These are phyloP conservation scores for Bos javanicus DNA, from an alignment of 2,113 vertebrate genomes.

Conservation along the genomic window DNA sequence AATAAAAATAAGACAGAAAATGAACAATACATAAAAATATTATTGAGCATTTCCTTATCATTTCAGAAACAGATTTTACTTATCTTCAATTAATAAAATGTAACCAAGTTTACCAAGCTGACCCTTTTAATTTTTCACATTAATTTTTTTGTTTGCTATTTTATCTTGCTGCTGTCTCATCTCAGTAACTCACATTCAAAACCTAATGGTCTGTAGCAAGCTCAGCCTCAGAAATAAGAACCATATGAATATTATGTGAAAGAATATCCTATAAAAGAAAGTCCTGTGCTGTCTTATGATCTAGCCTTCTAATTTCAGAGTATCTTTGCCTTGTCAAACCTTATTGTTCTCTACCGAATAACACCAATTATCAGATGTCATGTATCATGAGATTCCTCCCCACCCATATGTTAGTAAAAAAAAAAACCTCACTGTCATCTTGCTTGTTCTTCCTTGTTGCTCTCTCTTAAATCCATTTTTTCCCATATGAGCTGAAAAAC, in stretches of 20 bases:
- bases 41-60: background rate
- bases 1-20: background rate
- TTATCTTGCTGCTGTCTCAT: background rate
- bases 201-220: slow-evolving; percentile 19
- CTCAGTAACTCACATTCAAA: slow-evolving; percentile 36
- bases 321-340: background rate
- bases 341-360: background rate
- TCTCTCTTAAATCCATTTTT: background rate
- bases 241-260: background rate
- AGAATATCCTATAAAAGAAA: background rate
- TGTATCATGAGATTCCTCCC: background rate
- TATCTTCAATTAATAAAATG: background rate
- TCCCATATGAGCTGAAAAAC: background rate
- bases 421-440: background rate
- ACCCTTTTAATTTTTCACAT: background rate
- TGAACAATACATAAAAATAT: background rate
- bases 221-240: background rate
- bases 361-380: background rate
- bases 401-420: background rate
- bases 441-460: background rate
- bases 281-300: background rate
- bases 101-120: background rate
- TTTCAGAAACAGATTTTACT: background rate
- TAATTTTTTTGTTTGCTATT: background rate
- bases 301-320: background rate